A percentile compares a stretch with the other conserved stretches of the same genome.
These are phyloP conservation scores for Eupeodes corollae DNA, from an alignment of 1,140 invertebrate species.

Conservation along the genomic window DNA sequence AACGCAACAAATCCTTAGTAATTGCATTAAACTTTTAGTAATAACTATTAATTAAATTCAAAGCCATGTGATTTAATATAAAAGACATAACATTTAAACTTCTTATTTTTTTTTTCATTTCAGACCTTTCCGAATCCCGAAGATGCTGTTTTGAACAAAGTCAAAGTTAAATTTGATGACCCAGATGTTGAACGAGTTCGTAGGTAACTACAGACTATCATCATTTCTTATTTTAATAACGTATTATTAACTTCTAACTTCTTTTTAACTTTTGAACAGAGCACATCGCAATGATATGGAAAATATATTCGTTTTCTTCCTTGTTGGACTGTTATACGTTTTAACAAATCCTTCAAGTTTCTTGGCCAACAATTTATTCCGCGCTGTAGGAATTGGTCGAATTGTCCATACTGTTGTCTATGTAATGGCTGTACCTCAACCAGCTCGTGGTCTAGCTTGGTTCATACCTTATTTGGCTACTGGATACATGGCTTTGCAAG, in stretches of 20 bases:
- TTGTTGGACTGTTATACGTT: slow-evolving; percentile 48
- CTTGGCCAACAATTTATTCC: slow-evolving; percentile 48
- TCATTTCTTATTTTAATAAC: neutral
- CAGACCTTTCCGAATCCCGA: slow-evolving; percentile 50
- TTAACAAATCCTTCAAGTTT: slow-evolving; percentile 43
- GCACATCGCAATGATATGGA: slow-evolving; percentile 60
- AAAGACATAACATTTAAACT: too few relatives aligned
- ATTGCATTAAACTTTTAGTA: too few relatives aligned
- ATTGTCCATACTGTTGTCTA: slow-evolving; percentile 52
- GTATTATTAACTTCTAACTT: neutral
- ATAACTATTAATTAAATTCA: too few relatives aligned
- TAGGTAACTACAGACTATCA: slow-evolving; percentile 8
- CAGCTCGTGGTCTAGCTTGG: slow-evolving; percentile 45
- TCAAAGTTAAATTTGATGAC: slow-evolving; percentile 41
- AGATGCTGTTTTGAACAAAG: slow-evolving; percentile 37
- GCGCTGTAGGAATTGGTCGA: slow-evolving; percentile 44
- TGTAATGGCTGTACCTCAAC: slow-evolving; percentile 44
- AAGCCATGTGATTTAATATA: too few relatives aligned
- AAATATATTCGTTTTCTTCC: slow-evolving; percentile 53
- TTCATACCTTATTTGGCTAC: slow-evolving; percentile 39
- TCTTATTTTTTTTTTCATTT: slow-evolving; percentile 4
- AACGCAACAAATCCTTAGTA: too few relatives aligned
- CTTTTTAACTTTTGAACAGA: slow-evolving; percentile 29
- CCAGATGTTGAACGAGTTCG: slow-evolving; percentile 46
- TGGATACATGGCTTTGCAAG: slow-evolving; percentile 42